Base-by-base conservation (phyloP, 2,113 vertebrate species). In the Platysteira castanea region DNA sequence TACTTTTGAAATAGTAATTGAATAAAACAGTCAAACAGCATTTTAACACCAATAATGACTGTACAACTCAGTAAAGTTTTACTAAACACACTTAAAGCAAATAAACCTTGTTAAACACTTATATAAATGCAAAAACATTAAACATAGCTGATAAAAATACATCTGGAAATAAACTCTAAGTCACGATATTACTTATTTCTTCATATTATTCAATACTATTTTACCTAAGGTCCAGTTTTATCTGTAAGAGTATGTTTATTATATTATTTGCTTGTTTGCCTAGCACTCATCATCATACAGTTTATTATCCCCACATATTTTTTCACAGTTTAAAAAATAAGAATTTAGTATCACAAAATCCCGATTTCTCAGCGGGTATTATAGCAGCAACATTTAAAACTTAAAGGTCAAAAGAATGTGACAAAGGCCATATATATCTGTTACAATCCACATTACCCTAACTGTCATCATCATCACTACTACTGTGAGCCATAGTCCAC, bases 401-500 rank as follows among this genome's bases (percentile, higher is more conserved):
- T 92, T 59, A 56, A 93, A 96, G 57, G 61, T 90, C 86, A 87
- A 73, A 92, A 89, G 46, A 84, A 96, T 20, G 69, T 68, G 42
- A 92, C 89, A 96, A 93, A 94, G 52, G 96, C 89, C 90, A 85
- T 33, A 71, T 91, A 67, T 93, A 97, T 96, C 52, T 94, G 56
- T 95, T 84, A 94, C 83, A 97, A 96, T 97, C 96, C 96, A 78
- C 92, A 92, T 92, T 84, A 86, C 90, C 96, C 96, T 98, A 97
- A 98, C 98, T 98, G 79, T 96, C 97, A 96, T 97, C 87, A 96
- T 98, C 98, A 96, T 98, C 98, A 98, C 97, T 98, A 98, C 98
- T 98, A 98, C 76, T 98, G 97, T 95, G 98, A 98, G 95, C 96
- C 97, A 97, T 94, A 98, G 95, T 97, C 98, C 98, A 98, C 94